Evolutionary conservation across 2,888 invertebrate genomes (phyloP).

Genomic region (Biston stratarius): DNA sequence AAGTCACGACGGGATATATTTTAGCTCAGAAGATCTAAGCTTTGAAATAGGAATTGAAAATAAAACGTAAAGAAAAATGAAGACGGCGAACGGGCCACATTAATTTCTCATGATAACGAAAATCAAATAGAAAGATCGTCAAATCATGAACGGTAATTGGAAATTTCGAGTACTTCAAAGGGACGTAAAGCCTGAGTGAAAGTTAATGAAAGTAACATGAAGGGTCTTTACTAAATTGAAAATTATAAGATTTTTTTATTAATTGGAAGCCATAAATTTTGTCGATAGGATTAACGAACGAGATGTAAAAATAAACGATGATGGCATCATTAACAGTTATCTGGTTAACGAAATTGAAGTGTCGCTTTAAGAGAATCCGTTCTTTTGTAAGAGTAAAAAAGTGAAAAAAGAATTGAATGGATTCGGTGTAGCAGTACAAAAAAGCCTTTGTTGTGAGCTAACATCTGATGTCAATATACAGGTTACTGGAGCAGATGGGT

Average conservation of each 20-base stretch:
- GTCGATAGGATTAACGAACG: conserved; percentile 35
- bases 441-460: conserved; percentile 65
- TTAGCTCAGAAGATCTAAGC: conserved; percentile 3
- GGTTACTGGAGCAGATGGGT: conserved; percentile 74
- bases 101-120: conserved; percentile 12
- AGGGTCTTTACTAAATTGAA: conserved; percentile 24
- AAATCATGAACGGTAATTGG: conserved; percentile 43
- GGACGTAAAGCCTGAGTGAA: conserved; percentile 35
- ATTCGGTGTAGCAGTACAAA: conserved; percentile 58
- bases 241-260: conserved; percentile 10
- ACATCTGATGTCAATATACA: conserved; percentile 66
- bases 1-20: conserved; percentile 25
- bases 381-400: conserved; percentile 50
- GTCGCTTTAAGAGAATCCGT: conserved; percentile 47
- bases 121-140: conserved; percentile 31
- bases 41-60: conserved; percentile 2
- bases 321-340: conserved; percentile 45
- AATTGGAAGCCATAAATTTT: conserved; percentile 15
- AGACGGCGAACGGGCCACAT: not conserved
- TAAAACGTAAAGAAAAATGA: conserved; percentile 10
- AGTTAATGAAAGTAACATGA: conserved; percentile 31
- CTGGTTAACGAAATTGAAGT: conserved; percentile 52
- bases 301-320: conserved; percentile 40
- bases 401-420: conserved; percentile 53
- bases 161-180: conserved; percentile 34